Percentiles rank a stretch among this genome's conserved stretches.
Conservation (phyloP, 1,140 invertebrate genomes). For the Colletes latitarsis region DNA sequence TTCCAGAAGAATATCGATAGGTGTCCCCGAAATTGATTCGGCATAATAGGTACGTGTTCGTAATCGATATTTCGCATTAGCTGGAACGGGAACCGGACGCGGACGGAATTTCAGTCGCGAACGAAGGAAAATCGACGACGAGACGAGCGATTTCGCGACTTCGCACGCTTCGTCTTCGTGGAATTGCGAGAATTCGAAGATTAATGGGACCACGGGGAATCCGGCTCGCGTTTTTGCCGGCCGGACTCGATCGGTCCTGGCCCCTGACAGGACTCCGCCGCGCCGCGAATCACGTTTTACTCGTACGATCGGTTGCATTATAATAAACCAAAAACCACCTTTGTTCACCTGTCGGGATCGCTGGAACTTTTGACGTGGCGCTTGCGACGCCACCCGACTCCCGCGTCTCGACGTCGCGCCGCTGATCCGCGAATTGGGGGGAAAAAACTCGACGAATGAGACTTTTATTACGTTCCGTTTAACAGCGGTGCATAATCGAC, state of each 20-base stretch:
- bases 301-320: slow-evolving; percentile 26
- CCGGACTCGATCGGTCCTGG: slow-evolving; percentile 33
- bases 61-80: slow-evolving; percentile 44
- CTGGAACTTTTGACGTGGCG: neutral
- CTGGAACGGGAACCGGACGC: neutral
- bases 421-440: neutral
- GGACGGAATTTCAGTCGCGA: neutral
- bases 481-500: too few relatives aligned
- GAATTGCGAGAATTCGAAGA: slow-evolving; percentile 53
- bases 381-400: neutral
- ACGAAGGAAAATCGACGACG: neutral
- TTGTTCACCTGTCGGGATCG: slow-evolving; percentile 26
- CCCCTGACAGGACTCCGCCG: slow-evolving; percentile 33
- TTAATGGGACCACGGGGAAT: slow-evolving; percentile 51
- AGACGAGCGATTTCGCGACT: slow-evolving; percentile 17
- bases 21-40: slow-evolving; percentile 26
- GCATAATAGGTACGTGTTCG: slow-evolving; percentile 39
- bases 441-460: neutral
- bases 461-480: neutral
- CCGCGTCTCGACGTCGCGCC: too few relatives aligned
- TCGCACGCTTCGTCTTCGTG: slow-evolving; percentile 51
- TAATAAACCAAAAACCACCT: slow-evolving; percentile 40
- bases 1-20: too few relatives aligned
- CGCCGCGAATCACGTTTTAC: slow-evolving; percentile 35
- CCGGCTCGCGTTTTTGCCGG: slow-evolving; percentile 42